These are phyloP conservation scores for Drosophila kikkawai DNA, from an alignment of 1,140 invertebrate species.

Conservation along the genomic window DNA sequence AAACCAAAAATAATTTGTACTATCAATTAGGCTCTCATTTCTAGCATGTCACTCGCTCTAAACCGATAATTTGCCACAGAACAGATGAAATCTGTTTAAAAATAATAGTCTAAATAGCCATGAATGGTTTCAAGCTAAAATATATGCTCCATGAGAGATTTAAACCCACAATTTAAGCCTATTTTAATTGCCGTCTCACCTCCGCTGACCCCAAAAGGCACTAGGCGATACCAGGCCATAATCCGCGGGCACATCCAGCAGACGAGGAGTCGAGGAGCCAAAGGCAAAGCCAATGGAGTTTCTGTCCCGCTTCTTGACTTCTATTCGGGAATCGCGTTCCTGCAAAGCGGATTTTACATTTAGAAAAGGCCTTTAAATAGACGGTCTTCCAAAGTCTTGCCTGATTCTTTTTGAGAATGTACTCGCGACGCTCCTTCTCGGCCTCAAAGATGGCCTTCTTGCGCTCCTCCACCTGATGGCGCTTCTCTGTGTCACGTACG, in stretches of 20 bases:
- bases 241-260: constrained; percentile 92
- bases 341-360: constrained; percentile 4
- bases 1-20: background rate
- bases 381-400: constrained; percentile 15
- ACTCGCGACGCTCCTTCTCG: constrained; percentile 92
- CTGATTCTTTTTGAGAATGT: constrained; percentile 92
- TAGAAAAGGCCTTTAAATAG: background rate
- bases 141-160: background rate
- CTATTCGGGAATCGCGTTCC: constrained; percentile 93
- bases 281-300: constrained; percentile 91
- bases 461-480: constrained; percentile 92
- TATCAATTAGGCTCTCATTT: background rate
- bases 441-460: constrained; percentile 95
- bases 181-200: constrained; percentile 80
- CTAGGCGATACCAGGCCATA: constrained; percentile 86
- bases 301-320: constrained; percentile 89
- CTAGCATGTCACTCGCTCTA: constrained; percentile 5
- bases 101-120: constrained; percentile 17
- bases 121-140: constrained; percentile 6
- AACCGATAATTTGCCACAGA: constrained; percentile 16
- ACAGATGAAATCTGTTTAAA: background rate
- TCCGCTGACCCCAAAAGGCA: constrained; percentile 92
- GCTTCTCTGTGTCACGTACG: constrained; percentile 90
- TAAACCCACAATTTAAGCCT: background rate
- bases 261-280: constrained; percentile 94